Conservation (phyloP, 1,140 invertebrate genomes). For the Drosophila fuyamai region DNA sequence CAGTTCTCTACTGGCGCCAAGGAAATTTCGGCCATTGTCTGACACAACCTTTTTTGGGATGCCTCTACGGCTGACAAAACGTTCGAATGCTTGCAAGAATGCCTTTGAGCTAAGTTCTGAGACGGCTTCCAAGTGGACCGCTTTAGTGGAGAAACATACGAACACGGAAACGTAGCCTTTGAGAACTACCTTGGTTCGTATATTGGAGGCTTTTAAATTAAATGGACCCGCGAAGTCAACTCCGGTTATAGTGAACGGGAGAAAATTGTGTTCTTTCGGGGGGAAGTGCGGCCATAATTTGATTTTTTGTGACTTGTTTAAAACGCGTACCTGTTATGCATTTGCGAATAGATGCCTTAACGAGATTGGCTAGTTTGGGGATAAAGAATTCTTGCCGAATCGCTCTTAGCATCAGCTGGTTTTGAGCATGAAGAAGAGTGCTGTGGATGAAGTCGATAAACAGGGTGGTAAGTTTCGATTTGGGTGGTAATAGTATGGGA, state of each 20-base stretch:
- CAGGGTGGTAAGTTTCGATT: background rate
- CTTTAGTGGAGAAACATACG: too few relatives aligned
- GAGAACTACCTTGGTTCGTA: background rate
- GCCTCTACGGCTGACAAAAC: background rate
- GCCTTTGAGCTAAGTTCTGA: constrained; percentile 1
- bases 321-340: background rate
- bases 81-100: constrained; percentile 1
- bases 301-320: background rate
- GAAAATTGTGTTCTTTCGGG: constrained; percentile 1
- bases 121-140: constrained; percentile 3
- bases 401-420: background rate
- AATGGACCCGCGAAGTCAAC: background rate
- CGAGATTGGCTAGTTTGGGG: background rate
- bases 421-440: background rate
- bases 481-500: background rate
- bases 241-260: background rate
- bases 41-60: too few relatives aligned
- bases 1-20: too few relatives aligned
- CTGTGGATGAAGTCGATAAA: background rate
- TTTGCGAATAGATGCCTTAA: background rate
- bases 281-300: constrained; percentile 1
- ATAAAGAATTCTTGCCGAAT: constrained; percentile 1
- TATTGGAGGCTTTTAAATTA: background rate
- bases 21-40: too few relatives aligned
- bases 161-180: background rate